These are phyloP conservation scores for Pseudopipra pipra DNA, from an alignment of 2,113 vertebrate genomes.

Conservation along the genomic window DNA sequence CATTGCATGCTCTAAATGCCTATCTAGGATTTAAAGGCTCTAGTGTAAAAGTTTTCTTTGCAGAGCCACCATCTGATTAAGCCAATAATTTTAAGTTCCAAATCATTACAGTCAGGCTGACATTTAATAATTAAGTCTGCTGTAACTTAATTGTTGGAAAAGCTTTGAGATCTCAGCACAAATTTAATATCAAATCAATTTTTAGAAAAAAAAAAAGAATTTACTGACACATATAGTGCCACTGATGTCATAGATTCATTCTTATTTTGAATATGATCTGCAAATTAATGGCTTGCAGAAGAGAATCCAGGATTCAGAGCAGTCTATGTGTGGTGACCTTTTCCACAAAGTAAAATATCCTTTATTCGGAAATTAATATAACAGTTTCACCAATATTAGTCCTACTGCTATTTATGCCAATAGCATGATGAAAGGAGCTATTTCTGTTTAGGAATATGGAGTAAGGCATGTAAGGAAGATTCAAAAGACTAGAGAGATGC, in stretches of 20 bases:
- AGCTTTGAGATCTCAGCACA: neutral
- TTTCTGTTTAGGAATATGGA: neutral
- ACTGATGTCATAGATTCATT: neutral
- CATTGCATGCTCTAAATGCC: neutral
- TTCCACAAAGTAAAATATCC: neutral
- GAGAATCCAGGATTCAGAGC: neutral
- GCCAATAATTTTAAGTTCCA: neutral
- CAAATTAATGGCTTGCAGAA: neutral
- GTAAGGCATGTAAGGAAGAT: neutral
- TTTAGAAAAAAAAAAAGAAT: neutral
- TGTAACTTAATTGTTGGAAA: neutral
- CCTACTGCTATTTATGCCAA: neutral
- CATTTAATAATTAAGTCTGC: neutral
- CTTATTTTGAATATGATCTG: neutral
- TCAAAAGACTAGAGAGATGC: slow-evolving; percentile 5
- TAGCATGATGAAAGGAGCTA: neutral
- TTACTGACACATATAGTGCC: neutral
- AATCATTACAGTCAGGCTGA: neutral
- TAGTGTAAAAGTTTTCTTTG: neutral
- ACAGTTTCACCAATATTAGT: neutral
- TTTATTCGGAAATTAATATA: neutral
- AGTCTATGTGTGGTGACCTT: neutral
- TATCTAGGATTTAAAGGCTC: neutral
- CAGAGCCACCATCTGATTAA: neutral
- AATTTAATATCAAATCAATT: neutral